Evolutionary conservation across 1,140 invertebrate genomes (phyloP), one percentile per base, ranked within the genome.

Genomic region (Megathymus violae): DNA sequence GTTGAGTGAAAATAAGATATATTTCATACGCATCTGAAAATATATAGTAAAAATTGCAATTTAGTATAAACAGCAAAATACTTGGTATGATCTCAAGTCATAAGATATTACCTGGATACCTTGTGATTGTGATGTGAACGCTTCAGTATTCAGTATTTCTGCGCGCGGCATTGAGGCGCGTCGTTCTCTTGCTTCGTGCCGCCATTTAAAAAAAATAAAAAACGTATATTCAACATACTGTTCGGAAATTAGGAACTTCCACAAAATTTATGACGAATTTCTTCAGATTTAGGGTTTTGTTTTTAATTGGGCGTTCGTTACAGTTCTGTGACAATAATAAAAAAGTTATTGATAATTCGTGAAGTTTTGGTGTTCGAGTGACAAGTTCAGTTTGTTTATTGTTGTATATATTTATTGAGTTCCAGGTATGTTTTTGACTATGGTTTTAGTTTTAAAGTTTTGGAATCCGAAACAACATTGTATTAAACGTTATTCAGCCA

Each of bases 161-260:
- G 72, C 67, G 77, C 78, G 79, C 76, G 76, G 64, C 67, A 76
- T 4, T 75, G 67, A 62, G 69, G 77, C 71, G 71, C 64, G 76
- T 79, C 78, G 79, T 74, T 4, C 11, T 10, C 47, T 67, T 62
- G 48, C 48, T 61, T 10, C 16, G 60, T 41, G 36, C 64, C 60
- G 76, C 76, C 76, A 79, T 76, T 68, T 78, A 73, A 38, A 64
- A 71, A 71, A 62, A 63, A 25, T 46, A 19, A 54, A n/a, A 47
- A 54, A 43, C 47, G 40, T 60, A 22, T 60, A 48, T 65, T 52
- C 51, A 58, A 58, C 31, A 44, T 61, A 64, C 19, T 44, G 54
- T 62, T 47, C 46, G 22, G 43, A 58, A 58, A 64, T 62, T 61
- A 17, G 1, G 0, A 31, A 14, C 44, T 47, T 25, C n/a, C 14